Evolutionary conservation across 2,888 invertebrate species (phyloP), one percentile per base, ranked within the genome.

Genomic region (Rotaria magnacalcarata): DNA sequence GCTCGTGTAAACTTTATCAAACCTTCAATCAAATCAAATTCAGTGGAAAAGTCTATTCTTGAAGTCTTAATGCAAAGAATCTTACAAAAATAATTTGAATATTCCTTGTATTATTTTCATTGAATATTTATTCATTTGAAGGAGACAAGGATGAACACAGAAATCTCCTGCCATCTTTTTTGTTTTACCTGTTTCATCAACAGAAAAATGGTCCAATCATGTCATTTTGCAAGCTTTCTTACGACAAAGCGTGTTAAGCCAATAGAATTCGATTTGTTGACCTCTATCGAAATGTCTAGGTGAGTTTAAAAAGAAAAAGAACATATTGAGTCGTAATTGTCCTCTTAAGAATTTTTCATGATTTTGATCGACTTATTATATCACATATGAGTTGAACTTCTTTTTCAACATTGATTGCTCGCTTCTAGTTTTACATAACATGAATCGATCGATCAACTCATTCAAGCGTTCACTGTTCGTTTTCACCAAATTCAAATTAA

Each of bases 401-500:
- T 19, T 67, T 41, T 27, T 16, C 0, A 41, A 67, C 7, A 16
- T 67, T 67, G 34, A 67, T 67, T 67, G 67, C 67, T 67, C 34
- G 34, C 67, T 27, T 60, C 50, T 50, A 50, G 0, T 60, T 67
- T 67, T 67, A 67, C 67, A 67, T 67, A 67, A 67, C 16, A 41
- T 34, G 4, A 41, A 67, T 67, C 67, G 67, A 34, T 1, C 67
- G 67, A 67, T 67, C 34, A 67, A 67, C 67, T 24, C 67, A 67
- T 67, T 19, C 67, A 67, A 67, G 34, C 67, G 67, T 67, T 67
- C 34, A 67, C 14, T 34, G 27, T 60, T 34, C 34, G 7, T 11
- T 67, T 67, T 67, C 67, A 67, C 19, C 67, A 67, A 67, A 41
- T 41, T 67, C 7, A 67, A 67, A 67, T 67, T 67, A 34, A 67